Evolutionary conservation across 2,113 vertebrate species (phyloP).

Genomic region (Callaeas wilsoni): DNA sequence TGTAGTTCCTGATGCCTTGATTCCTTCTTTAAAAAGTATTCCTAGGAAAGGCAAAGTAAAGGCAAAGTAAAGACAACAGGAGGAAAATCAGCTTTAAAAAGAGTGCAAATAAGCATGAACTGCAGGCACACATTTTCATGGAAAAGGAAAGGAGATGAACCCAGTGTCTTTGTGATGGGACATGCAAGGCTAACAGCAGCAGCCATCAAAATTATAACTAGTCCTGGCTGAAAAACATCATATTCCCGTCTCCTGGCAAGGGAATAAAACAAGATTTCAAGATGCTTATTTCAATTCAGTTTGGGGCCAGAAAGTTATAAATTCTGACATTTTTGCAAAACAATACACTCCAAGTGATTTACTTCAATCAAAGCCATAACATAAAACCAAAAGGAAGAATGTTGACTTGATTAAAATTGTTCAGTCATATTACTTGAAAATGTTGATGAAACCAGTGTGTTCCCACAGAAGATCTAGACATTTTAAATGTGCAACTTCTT

Average conservation of each 20-base stretch:
- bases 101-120: neutral
- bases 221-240: neutral
- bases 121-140: neutral
- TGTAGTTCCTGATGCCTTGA: neutral
- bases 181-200: neutral
- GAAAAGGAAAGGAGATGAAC: neutral
- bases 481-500: constrained; percentile 14
- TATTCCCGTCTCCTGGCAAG: neutral
- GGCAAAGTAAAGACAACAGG: too few relatives aligned
- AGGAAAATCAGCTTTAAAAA: neutral
- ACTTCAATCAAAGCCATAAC: constrained; percentile 30
- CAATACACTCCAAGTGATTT: neutral
- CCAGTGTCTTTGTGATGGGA: neutral
- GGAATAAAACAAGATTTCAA: constrained; percentile 12
- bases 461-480: neutral
- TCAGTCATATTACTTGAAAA: neutral
- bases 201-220: neutral
- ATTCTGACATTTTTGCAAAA: constrained; percentile 22
- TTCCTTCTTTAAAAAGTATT: neutral
- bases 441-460: constrained; percentile 50
- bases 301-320: neutral
- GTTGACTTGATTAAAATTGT: constrained; percentile 46
- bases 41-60: neutral
- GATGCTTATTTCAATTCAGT: neutral
- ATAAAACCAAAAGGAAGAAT: constrained; percentile 23